Base-by-base conservation (phyloP, 2,113 vertebrate genomes). In the Gymnocephalus cernua region DNA sequence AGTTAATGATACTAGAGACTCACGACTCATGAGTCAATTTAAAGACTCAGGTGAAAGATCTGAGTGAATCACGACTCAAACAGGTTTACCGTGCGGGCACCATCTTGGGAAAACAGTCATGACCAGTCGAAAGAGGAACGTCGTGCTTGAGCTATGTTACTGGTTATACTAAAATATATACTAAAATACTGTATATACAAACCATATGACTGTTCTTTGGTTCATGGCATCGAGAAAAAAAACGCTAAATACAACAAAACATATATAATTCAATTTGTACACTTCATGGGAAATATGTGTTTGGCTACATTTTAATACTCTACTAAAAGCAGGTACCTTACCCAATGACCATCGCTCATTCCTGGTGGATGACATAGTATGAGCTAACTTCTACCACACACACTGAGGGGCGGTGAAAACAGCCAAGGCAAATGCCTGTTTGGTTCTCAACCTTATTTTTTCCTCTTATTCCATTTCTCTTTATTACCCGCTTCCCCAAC, bases 301-400 rank as follows among this genome's bases (percentile, higher is more conserved):
- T 51, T 61, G 53, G 53, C 64, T 72, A 73, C 56, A 64, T 56
- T 72, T 81, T 44, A 67, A 72, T 25, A 41, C 41, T 50, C 18
- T 3, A 18, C 56, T 79, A 57, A 77, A 78, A 83, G 59, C 32
- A 82, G 74, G 80, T 82, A 84, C 54, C 51, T 68, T 58, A 83
- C 65, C 69, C 68, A 74, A 16, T 80, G 77, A 59, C 35, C 77
- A 57, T 41, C 32, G 29, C 56, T 86, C 85, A 86, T 90, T 89
- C 85, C 73, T 86, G 53, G 1, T 65, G 47, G 53, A 82, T 88
- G 82, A 86, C 74, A 87, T 76, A 79, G 74, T 79, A 70, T 77
- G 70, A 84, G 51, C 66, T 82, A 82, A 88, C 69, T 82, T 74
- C 54, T 76, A 58, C 64, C 75, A 14, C 76, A 74, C 65, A 54